Evolutionary conservation across 2,888 invertebrate species (phyloP), one percentile per base, ranked within the genome.

Genomic region (Chymomyza procnemis): DNA sequence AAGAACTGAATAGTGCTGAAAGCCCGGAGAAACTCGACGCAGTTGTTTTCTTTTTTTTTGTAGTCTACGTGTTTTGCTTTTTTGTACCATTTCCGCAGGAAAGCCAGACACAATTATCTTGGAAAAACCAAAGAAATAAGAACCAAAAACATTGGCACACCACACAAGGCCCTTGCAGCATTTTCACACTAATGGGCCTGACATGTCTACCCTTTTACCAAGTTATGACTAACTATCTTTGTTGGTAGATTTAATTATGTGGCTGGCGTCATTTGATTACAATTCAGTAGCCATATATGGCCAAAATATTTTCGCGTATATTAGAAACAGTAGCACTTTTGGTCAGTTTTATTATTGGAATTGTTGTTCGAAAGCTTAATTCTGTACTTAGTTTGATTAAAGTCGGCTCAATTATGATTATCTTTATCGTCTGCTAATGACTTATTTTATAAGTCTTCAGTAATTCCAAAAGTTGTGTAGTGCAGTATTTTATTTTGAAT

Each of bases 221-320:
- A 41, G 34, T 41, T 12, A 12, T 41, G 12, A 86, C 83, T 84
- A 81, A 81, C 73, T 79, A 74, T 50, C n/a, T 81, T 81, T 81
- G 87, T 81, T 84, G 76, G 85, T 87, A 87, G 81, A 81, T 87
- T 87, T 81, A 87, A 81, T 87, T 87, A 81, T 81, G 81, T 85
- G 85, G 79, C 85, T 63, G 47, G 26, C 54, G 16, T 14, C 64
- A 64, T 87, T 81, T 81, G 81, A 81, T 81, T 81, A 81, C n/a
- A n/a, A n/a, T n/a, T n/a, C n/a, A n/a, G n/a, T n/a, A n/a, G n/a
- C n/a, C n/a, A n/a, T 86, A 76, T 86, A 85, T 84, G 64, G 82
- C 82, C n/a, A n/a, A n/a, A n/a, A n/a, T n/a, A n/a, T n/a, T n/a
- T n/a, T n/a, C n/a, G n/a, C n/a, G n/a, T n/a, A n/a, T n/a, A n/a